phyloP scores from a whole-genome alignment of 2,888 invertebrate genomes.

The Orchesella flavescens region DNA sequence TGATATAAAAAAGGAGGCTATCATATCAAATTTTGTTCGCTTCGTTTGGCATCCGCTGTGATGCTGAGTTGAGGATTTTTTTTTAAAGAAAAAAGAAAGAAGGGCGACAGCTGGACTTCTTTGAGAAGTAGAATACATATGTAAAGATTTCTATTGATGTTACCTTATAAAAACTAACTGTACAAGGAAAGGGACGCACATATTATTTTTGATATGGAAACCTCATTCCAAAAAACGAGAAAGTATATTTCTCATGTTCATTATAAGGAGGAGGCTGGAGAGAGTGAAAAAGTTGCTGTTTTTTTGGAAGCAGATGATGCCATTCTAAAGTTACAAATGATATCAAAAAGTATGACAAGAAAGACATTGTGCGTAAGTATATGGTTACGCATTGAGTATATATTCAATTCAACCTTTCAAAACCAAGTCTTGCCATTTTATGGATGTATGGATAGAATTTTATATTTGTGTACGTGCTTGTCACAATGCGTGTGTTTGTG shows the following conservation, averaged over 20 bases:
- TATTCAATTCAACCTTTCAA: conserved; percentile 20
- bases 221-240: too few species aligned
- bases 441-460: not conserved
- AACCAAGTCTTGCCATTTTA: not conserved
- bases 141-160: not conserved
- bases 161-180: too few species aligned
- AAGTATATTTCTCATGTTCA: not conserved
- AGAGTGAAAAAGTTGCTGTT: conserved; percentile 17
- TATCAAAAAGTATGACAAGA: conserved; percentile 36
- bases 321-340: conserved; percentile 42
- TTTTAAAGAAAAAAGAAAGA: conserved; percentile 15
- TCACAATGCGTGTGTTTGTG: not conserved
- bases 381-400: not conserved
- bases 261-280: not conserved
- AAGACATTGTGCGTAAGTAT: conserved; percentile 8
- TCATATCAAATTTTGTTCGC: conserved; percentile 25
- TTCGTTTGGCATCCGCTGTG: conserved; percentile 12
- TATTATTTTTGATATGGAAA: too few species aligned
- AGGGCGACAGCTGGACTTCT: conserved; percentile 42
- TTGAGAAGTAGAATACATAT: conserved; percentile 12
- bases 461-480: not conserved
- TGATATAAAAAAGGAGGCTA: conserved; percentile 28
- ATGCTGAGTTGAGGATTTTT: conserved; percentile 26
- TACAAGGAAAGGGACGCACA: too few species aligned
- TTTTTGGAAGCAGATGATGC: conserved; percentile 47